Conservation (phyloP, 1,140 invertebrate species). For the Temnothorax curvispinosus region DNA sequence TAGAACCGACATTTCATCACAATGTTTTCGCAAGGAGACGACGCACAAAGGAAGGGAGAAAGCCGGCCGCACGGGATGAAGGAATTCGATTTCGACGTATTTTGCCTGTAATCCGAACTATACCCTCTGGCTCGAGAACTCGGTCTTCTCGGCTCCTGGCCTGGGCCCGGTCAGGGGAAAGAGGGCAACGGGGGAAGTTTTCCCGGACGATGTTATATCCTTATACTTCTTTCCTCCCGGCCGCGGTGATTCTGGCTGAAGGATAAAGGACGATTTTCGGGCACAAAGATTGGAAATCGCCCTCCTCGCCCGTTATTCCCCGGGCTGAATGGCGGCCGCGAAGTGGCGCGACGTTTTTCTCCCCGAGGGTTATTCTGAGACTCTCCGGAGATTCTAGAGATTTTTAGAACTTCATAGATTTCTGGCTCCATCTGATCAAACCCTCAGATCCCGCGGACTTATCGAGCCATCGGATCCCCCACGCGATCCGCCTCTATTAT, state of each 20-base stretch:
- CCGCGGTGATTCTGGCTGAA: slow-evolving; percentile 30
- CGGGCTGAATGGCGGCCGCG: slow-evolving; percentile 38
- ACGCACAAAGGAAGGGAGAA: slow-evolving; percentile 20
- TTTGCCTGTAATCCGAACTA: slow-evolving; percentile 82
- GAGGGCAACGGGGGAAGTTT: slow-evolving; percentile 50
- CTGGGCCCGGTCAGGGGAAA: neutral
- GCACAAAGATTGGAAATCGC: slow-evolving; percentile 72
- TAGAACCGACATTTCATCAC: neutral
- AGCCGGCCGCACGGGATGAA: slow-evolving; percentile 79
- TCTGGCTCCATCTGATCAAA: slow-evolving; percentile 9
- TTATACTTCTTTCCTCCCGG: slow-evolving; percentile 38
- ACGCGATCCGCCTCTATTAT: neutral
- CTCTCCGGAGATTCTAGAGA: neutral
- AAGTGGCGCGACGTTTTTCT: neutral
- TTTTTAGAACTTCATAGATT: slow-evolving; percentile 51
- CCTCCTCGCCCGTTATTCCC: slow-evolving; percentile 61
- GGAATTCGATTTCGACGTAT: slow-evolving; percentile 80
- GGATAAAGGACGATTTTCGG: slow-evolving; percentile 74
- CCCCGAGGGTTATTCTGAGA: slow-evolving; percentile 14
- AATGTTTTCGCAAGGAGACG: neutral
- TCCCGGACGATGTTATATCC: slow-evolving; percentile 35
- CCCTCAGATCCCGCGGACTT: neutral
- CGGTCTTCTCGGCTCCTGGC: slow-evolving; percentile 30
- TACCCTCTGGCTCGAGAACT: slow-evolving; percentile 61
- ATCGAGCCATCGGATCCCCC: neutral